Percentiles rank a stretch among this genome's conserved stretches.
Conservation (phyloP, 2,797 vertebrate species). For the Cossypha niveicapilla region DNA sequence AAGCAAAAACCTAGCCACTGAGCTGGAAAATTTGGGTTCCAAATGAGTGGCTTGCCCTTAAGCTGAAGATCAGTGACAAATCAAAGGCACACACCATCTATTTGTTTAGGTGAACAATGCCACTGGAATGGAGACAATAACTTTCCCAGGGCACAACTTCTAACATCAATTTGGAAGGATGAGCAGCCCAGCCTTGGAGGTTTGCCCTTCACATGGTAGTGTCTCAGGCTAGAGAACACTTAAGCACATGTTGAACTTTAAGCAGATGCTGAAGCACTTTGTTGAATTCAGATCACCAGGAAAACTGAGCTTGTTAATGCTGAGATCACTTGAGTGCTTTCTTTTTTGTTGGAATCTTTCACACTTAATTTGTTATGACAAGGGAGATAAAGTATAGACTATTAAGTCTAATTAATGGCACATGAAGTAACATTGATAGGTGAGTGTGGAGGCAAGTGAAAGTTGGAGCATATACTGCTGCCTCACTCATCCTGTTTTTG, state of each 20-base stretch:
- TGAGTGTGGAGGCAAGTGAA: background rate
- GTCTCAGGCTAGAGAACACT: background rate
- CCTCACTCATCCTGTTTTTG: background rate
- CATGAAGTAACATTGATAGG: background rate
- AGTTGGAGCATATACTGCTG: accelerated
- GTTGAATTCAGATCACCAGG: background rate
- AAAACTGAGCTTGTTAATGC: background rate
- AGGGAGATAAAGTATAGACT: conserved; percentile 19
- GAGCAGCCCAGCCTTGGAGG: background rate
- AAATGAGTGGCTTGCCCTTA: background rate
- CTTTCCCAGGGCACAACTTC: background rate
- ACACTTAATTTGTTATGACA: conserved; percentile 39
- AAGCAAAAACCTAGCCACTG: conserved; percentile 1
- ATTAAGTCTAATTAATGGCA: conserved; percentile 45
- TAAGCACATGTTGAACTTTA: background rate
- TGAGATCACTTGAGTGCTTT: background rate
- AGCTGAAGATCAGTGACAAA: background rate
- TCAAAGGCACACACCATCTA: background rate
- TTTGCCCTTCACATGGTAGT: background rate
- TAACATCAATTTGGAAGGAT: background rate
- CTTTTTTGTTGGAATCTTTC: background rate
- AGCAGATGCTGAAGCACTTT: background rate
- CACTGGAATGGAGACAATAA: background rate
- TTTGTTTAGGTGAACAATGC: background rate
- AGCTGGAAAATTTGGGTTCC: conserved; percentile 1